A percentile compares a stretch with the other conserved stretches of the same genome.
Evolutionary conservation across 2,113 vertebrate species (phyloP).

Genomic region (Prochilodus magdalenae): DNA sequence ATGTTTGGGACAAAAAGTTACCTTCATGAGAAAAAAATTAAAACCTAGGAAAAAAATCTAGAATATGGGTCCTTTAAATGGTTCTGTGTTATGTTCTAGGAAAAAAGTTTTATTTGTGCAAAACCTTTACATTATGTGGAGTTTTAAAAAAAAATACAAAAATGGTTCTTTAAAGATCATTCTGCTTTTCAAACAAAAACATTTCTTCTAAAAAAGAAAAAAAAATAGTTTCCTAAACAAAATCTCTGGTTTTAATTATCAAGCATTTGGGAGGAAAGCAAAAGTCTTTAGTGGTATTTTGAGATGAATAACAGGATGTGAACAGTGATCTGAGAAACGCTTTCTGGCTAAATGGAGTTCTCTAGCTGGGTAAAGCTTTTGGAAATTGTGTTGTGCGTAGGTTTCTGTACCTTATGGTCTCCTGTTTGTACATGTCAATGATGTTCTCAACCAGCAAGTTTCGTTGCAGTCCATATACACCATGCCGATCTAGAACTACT

Average conservation of each 20-base stretch:
- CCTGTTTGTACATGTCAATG: conserved; percentile 97
- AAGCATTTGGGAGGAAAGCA: no score
- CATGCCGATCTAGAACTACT: conserved; percentile 93
- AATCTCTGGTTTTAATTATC: no score
- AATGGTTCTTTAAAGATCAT: no score
- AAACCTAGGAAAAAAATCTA: no score
- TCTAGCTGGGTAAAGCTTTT: not conserved
- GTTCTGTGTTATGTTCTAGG: not conserved
- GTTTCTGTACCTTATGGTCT: conserved; percentile 82
- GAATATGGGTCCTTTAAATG: no score
- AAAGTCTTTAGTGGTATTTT: no score
- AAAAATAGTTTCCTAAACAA: no score
- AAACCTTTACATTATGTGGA: not conserved
- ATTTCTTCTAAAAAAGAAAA: no score
- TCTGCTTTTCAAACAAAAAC: not conserved
- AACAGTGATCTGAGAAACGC: not conserved
- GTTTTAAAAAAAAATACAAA: no score
- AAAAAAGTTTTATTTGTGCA: not conserved
- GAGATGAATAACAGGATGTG: not conserved
- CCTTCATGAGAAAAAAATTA: no score
- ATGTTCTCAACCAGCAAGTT: conserved; percentile 98
- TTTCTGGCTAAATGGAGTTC: no score
- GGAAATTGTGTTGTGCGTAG: not conserved
- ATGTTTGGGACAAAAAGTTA: no score
- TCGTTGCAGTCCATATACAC: conserved; percentile 93